Conservation (phyloP, 1,140 invertebrate genomes). For the Lordiphosa clarofinis region DNA sequence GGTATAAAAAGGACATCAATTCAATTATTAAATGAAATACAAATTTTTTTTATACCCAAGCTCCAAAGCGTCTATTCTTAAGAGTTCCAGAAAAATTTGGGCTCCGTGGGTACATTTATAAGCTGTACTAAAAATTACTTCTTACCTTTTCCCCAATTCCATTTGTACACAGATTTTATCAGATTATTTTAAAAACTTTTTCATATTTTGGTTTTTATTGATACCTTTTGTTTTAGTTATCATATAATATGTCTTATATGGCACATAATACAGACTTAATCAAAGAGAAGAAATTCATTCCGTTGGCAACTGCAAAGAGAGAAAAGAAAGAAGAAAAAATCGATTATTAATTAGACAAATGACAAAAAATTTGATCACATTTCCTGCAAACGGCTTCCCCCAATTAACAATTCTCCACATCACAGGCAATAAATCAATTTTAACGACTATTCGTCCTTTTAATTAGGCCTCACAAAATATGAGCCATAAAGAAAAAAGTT, state of each 20-base stretch:
- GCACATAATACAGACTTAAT: constrained; percentile 49
- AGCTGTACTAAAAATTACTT: too few relatives aligned
- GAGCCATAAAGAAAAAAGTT: constrained; percentile 1
- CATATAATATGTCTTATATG: constrained; percentile 35
- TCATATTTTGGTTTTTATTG: constrained; percentile 16
- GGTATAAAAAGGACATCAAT: too few relatives aligned
- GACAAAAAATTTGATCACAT: constrained; percentile 2
- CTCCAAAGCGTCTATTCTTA: too few relatives aligned
- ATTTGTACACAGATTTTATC: not conserved
- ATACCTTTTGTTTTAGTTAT: constrained; percentile 14
- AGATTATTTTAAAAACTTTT: constrained; percentile 5
- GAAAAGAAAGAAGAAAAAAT: not conserved
- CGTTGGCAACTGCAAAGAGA: constrained; percentile 24
- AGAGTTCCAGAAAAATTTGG: too few relatives aligned
- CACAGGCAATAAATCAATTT: constrained; percentile 47
- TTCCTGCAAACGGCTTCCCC: constrained; percentile 2
- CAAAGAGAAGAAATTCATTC: constrained; percentile 13
- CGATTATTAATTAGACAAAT: constrained; percentile 4
- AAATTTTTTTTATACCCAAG: too few relatives aligned
- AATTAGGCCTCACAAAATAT: constrained; percentile 32
- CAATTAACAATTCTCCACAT: constrained; percentile 33
- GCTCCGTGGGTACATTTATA: too few relatives aligned
- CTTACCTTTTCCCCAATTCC: too few relatives aligned
- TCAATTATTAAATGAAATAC: too few relatives aligned
- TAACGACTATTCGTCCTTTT: constrained; percentile 50